Evolutionary conservation across 2,113 vertebrate genomes (phyloP).

Genomic region (Cettia cetti): DNA sequence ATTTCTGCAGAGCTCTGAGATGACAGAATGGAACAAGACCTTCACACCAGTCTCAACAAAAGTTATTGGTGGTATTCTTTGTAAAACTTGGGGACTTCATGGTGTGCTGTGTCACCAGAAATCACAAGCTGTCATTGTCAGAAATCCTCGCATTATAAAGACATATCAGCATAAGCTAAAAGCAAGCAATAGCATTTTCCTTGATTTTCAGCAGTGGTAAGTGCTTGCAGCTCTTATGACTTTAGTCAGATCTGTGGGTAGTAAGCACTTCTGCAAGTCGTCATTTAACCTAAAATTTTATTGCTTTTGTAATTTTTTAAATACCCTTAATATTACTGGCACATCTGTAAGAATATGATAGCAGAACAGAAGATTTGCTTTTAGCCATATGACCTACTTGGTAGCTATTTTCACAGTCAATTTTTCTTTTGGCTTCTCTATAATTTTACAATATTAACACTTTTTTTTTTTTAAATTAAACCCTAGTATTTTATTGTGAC

Average conservation of each 20-base stretch:
- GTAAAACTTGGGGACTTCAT: not conserved
- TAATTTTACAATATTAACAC: not conserved
- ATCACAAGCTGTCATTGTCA: not conserved
- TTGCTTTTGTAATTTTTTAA: not conserved
- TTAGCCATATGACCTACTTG: constrained; percentile 39
- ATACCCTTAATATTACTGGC: not conserved
- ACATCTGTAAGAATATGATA: not conserved
- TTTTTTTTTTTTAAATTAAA: not conserved
- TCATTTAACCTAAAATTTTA: not conserved
- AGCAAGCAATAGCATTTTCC: not conserved
- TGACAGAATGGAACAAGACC: not conserved
- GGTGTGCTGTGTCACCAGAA: not conserved
- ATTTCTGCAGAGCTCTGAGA: not conserved
- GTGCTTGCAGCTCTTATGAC: not conserved
- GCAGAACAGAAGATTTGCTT: not conserved
- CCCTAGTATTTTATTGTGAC: not conserved
- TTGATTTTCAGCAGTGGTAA: not conserved
- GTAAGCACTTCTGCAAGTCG: not conserved
- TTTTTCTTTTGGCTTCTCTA: not conserved
- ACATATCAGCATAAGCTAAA: not conserved
- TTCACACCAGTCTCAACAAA: not conserved
- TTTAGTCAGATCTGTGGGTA: not conserved
- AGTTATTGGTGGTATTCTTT: not conserved
- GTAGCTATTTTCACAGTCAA: not conserved
- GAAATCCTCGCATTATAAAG: not conserved